phyloP scores from a whole-genome alignment of 2,888 invertebrate genomes.

The Netelia melanura region DNA sequence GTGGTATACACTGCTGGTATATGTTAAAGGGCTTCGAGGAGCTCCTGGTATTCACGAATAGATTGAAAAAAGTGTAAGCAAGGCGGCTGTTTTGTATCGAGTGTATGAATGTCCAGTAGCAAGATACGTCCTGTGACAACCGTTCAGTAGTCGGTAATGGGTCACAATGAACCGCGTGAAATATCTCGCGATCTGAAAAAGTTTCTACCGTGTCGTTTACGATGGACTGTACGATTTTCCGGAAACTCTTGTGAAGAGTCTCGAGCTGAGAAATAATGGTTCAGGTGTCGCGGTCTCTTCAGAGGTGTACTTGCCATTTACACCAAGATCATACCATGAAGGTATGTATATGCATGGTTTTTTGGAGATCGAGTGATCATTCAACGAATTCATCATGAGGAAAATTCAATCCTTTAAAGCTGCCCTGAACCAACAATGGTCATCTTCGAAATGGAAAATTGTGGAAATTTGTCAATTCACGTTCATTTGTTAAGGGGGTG shows the following conservation, averaged over 20 bases:
- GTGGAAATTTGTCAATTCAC: not conserved
- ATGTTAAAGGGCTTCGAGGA: slow-evolving; percentile 50
- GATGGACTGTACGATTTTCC: slow-evolving; percentile 58
- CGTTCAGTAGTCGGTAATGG: slow-evolving; percentile 36
- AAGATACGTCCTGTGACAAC: slow-evolving; percentile 40
- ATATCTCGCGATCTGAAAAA: slow-evolving; percentile 23
- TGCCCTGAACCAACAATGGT: not conserved
- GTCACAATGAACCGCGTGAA: slow-evolving; percentile 57
- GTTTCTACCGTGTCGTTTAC: slow-evolving; percentile 28
- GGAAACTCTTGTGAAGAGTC: slow-evolving; percentile 58
- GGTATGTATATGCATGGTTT: slow-evolving; percentile 20
- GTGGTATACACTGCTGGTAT: slow-evolving; percentile 23
- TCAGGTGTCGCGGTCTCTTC: slow-evolving; percentile 43
- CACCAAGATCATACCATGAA: slow-evolving; percentile 37
- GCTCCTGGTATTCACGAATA: slow-evolving; percentile 70
- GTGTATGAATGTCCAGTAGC: slow-evolving; percentile 57
- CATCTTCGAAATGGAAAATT: not conserved
- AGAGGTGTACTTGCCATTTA: slow-evolving; percentile 41
- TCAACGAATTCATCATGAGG: not conserved
- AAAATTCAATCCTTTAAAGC: not conserved
- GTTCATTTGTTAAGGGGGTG: too few relatives aligned
- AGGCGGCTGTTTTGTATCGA: slow-evolving; percentile 25
- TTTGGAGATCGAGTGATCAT: slow-evolving; percentile 45
- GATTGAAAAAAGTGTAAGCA: slow-evolving; percentile 66
- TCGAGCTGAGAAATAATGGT: slow-evolving; percentile 55